A percentile compares a stretch with the other conserved stretches of the same genome.
phyloP scores from a whole-genome alignment of 2,113 vertebrate species.

The Tragelaphus strepsiceros region DNA sequence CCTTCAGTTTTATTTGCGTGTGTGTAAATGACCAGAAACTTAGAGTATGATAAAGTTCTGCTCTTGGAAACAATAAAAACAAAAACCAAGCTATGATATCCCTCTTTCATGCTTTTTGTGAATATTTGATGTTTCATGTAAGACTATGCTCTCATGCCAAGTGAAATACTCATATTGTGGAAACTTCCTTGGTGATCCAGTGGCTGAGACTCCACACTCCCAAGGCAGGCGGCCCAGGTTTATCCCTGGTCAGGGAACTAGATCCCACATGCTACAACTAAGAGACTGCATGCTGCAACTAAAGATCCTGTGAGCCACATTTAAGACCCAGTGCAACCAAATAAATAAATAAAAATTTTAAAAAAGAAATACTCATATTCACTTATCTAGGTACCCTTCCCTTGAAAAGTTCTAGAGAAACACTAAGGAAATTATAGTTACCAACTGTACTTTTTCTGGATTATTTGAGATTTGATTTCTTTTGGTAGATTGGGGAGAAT shows the following conservation, averaged over 20 bases:
- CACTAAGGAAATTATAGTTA: background rate
- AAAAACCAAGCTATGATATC: background rate
- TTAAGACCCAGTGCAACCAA: background rate
- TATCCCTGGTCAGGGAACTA: background rate
- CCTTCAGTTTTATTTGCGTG: background rate
- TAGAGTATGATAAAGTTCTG: background rate
- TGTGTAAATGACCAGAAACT: background rate
- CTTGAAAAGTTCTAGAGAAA: slow-evolving; percentile 4
- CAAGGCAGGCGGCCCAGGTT: background rate
- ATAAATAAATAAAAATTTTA: background rate
- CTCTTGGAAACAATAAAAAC: background rate
- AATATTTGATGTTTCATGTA: background rate
- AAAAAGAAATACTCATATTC: background rate
- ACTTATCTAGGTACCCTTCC: background rate
- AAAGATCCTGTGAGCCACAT: background rate
- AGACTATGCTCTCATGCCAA: background rate
- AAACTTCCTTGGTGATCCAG: background rate
- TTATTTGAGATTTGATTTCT: background rate
- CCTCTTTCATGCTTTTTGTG: background rate
- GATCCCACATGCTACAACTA: background rate
- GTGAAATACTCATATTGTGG: background rate
- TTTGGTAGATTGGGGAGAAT: background rate
- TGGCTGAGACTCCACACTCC: background rate
- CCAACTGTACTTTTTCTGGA: background rate
- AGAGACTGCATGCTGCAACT: background rate